Evolutionary conservation across 2,888 invertebrate species (phyloP).

Genomic region (Dexiosoma caninum): DNA sequence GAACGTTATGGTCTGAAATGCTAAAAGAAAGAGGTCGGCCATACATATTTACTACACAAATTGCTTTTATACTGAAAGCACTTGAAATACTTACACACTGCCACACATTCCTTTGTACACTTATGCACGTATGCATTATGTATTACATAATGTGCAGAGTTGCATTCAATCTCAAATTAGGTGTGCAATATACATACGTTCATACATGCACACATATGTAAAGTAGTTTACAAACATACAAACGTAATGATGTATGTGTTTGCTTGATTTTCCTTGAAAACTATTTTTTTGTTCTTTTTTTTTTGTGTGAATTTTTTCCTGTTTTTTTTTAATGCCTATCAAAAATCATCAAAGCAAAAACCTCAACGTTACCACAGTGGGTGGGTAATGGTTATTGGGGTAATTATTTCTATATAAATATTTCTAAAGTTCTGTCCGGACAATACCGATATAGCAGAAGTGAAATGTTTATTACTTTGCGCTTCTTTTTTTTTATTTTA

Average conservation of each 20-base stretch:
- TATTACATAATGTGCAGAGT: too few species aligned
- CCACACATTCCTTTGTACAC: not conserved
- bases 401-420: too few species aligned
- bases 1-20: slow-evolving; percentile 42
- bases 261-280: slow-evolving; percentile 43
- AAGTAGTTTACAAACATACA: too few species aligned
- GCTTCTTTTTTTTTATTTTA: too few species aligned
- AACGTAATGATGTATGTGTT: slow-evolving; percentile 29
- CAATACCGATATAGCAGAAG: too few species aligned
- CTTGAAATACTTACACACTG: slow-evolving; percentile 18
- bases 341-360: too few species aligned
- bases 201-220: too few species aligned
- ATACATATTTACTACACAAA: slow-evolving; percentile 14
- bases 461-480: too few species aligned
- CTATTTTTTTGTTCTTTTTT: not conserved
- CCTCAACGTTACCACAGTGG: too few species aligned
- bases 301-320: not conserved
- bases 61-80: slow-evolving; percentile 26
- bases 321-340: too few species aligned
- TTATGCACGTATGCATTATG: not conserved
- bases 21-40: not conserved
- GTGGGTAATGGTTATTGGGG: too few species aligned
- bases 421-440: too few species aligned
- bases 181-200: not conserved
- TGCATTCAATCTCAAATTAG: not conserved